Percentiles rank a stretch among this genome's conserved stretches.
Conservation (phyloP, 2,888 invertebrate genomes). For the Pelosia muscerda region DNA sequence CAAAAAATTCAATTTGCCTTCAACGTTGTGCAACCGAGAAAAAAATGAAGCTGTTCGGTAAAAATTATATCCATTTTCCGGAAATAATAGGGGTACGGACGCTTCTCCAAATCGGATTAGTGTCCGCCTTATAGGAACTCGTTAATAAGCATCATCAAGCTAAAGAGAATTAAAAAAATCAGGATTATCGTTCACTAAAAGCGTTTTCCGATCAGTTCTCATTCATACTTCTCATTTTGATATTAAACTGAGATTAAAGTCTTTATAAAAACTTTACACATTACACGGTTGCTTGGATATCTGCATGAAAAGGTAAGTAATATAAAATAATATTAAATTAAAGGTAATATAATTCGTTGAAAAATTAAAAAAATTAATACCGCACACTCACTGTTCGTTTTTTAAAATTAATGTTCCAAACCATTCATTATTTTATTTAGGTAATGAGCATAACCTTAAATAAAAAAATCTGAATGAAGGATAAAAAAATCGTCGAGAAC, state of each 20-base stretch:
- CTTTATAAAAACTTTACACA: not conserved
- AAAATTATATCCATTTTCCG: slow-evolving; percentile 82
- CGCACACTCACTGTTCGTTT: not conserved
- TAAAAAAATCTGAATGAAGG: too few species aligned
- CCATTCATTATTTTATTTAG: not conserved
- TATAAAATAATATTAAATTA: not conserved
- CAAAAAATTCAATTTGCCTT: slow-evolving; percentile 84
- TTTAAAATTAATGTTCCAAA: not conserved
- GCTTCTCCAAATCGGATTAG: slow-evolving; percentile 79
- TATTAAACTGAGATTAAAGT: not conserved
- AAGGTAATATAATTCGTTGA: not conserved
- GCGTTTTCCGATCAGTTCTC: not conserved
- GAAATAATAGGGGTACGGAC: slow-evolving; percentile 70
- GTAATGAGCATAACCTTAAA: not conserved
- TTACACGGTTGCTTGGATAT: not conserved
- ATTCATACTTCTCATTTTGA: not conserved
- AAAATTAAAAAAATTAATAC: not conserved
- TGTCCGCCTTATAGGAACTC: slow-evolving; percentile 68
- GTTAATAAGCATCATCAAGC: slow-evolving; percentile 59
- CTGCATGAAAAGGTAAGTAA: not conserved
- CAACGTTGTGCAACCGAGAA: slow-evolving; percentile 69
- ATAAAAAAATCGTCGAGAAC: not conserved
- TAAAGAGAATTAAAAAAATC: slow-evolving; percentile 33
- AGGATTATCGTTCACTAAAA: slow-evolving; percentile 20
- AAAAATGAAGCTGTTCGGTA: slow-evolving; percentile 70